Conservation (phyloP, 2,888 invertebrate species). For the Eurytoma adleriae region DNA sequence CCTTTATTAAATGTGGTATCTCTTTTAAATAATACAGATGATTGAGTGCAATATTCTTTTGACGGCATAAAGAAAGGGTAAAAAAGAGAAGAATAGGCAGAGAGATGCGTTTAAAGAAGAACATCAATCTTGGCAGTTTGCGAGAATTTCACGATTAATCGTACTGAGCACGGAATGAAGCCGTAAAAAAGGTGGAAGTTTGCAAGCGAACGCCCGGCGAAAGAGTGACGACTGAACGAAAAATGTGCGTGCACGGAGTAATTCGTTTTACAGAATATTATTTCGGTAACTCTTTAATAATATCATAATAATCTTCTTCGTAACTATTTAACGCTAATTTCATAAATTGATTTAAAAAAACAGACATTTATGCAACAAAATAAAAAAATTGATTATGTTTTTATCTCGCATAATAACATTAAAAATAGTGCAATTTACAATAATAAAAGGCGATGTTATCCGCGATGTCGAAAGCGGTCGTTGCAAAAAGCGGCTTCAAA, state of each 20-base stretch:
- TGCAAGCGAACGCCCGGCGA: not conserved
- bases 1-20: slow-evolving; percentile 18
- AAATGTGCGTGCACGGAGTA: slow-evolving; percentile 37
- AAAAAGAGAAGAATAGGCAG: slow-evolving; percentile 10
- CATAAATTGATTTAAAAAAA: no score
- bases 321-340: no score
- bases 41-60: slow-evolving; percentile 31
- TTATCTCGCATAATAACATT: no score
- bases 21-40: slow-evolving; percentile 9
- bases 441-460: no score
- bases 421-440: no score
- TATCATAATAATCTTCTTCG: no score
- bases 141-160: slow-evolving; percentile 45
- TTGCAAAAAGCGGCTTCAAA: not conserved
- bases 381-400: no score
- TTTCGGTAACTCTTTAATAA: no score
- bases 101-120: slow-evolving; percentile 34
- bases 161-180: slow-evolving; percentile 32
- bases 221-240: slow-evolving; percentile 32
- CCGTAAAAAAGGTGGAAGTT: slow-evolving; percentile 40
- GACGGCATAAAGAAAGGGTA: slow-evolving; percentile 13
- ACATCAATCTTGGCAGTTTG: slow-evolving; percentile 41
- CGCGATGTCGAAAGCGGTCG: no score
- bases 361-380: no score
- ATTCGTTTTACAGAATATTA: slow-evolving; percentile 11